Base-by-base conservation (phyloP, 2,888 invertebrate genomes). In the Melanchra persicariae region DNA sequence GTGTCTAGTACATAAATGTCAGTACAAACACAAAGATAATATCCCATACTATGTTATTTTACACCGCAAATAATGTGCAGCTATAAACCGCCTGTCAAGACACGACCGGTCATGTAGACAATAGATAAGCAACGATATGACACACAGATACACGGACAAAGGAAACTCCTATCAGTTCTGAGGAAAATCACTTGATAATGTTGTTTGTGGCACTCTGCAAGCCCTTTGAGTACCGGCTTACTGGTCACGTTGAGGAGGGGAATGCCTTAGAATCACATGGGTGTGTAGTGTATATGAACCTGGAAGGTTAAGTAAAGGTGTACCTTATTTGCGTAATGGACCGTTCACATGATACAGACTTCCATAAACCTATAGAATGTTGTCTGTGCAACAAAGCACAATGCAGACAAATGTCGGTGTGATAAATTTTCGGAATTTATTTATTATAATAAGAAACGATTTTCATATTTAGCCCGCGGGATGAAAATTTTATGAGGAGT, bases 41-140 rank as follows among this genome's bases (percentile, higher is more conserved):
- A 61, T 34, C 17, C 57, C 4, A 51, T 45, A 71, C 59, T 45
- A 59, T 45, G 43, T 66, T 51, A 49, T 59, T 67, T 80, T 60
- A 51, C 58, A 74, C 24, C 60, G 77, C 77, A 85, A 84, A 81
- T 81, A 81, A 78, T 70, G 64, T 85, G 74, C 80, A 82, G 59
- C 64, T 58, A 79, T 76, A 73, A 81, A 51, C 64, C 51, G 62
- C 40, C 62, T 65, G 70, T 62, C 66, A 78, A 84, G 85, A 74
- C 80, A 82, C 86, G 92, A 90, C 91, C 93, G 94, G 94, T 93
- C 94, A 93, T 89, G 86, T 80, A 89, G 90, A 91, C 93, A 93
- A 93, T 91, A 90, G 84, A 82, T 86, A 85, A 84, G 69, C 55
- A 52, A 75, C 71, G 86, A 82, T 84, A 79, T 71, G 82, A 79